A percentile compares a stretch with the other conserved stretches of the same genome.
Conservation (phyloP, 2,113 vertebrate genomes). For the Romanogobio albipinnatus region DNA sequence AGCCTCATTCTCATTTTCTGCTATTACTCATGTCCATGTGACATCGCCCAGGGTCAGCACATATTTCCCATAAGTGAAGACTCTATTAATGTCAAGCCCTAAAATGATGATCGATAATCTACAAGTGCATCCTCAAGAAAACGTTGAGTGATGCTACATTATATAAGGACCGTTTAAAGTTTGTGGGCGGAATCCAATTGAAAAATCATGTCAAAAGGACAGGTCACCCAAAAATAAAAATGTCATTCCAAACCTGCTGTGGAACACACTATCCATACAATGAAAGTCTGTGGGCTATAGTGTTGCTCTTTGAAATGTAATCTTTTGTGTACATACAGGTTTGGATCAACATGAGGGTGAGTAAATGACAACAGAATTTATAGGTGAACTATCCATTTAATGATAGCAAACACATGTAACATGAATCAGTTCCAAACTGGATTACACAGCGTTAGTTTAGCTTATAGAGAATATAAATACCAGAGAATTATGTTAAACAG, state of each 20-base stretch:
- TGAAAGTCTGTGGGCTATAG: neutral
- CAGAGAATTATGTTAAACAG: constrained; percentile 4
- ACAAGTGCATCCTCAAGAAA: constrained; percentile 1
- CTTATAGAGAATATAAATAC: neutral
- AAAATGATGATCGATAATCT: neutral
- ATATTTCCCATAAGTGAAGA: constrained; percentile 36
- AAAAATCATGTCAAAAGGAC: no score
- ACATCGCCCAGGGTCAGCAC: neutral
- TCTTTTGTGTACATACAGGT: neutral
- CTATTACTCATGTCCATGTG: constrained; percentile 27
- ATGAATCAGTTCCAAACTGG: neutral
- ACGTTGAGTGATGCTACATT: neutral
- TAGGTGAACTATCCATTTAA: neutral
- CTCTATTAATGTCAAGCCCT: constrained; percentile 6
- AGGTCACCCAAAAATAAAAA: neutral
- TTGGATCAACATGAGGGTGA: neutral
- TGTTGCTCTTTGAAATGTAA: neutral
- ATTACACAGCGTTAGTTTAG: neutral
- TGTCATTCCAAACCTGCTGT: neutral
- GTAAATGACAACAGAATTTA: neutral
- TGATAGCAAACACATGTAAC: neutral
- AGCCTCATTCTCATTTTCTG: constrained; percentile 6
- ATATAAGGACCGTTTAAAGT: neutral
- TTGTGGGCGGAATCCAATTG: neutral
- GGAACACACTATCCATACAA: neutral